phyloP scores from a whole-genome alignment of 2,797 vertebrate genomes.

The Parauchenoglanis punctatus region DNA sequence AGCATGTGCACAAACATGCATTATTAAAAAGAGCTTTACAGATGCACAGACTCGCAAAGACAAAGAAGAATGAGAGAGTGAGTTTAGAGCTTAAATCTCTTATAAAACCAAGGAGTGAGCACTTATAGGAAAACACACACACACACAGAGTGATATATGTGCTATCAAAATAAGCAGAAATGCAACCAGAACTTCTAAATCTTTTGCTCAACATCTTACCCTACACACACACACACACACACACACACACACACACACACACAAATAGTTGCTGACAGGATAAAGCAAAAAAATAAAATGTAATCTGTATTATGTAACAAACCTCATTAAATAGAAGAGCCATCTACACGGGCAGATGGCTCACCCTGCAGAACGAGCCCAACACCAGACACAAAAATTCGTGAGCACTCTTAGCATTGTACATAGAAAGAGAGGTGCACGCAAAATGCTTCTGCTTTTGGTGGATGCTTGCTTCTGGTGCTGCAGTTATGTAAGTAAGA shows the following conservation, averaged over 20 bases:
- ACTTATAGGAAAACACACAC: background rate
- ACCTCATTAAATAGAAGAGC: slow-evolving; percentile 53
- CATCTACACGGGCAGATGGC: slow-evolving; percentile 47
- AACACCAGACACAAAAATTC: slow-evolving; percentile 25
- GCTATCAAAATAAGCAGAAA: too few relatives aligned
- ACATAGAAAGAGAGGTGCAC: background rate
- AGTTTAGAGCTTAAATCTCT: slow-evolving; percentile 1
- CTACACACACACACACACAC: background rate
- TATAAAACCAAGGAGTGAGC: background rate
- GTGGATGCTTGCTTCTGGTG: background rate
- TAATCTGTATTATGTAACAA: slow-evolving; percentile 56
- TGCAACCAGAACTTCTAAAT: too few relatives aligned
- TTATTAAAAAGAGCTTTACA: background rate
- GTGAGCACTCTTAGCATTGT: slow-evolving; percentile 14
- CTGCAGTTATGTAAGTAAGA: slow-evolving; percentile 15
- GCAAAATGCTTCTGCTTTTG: background rate
- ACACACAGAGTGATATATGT: too few relatives aligned
- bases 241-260: background rate
- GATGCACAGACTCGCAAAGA: background rate
- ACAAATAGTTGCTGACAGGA: slow-evolving; percentile 25
- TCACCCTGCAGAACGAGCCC: slow-evolving; percentile 42
- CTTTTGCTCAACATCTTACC: too few relatives aligned
- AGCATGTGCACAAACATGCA: background rate
- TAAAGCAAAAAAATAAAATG: slow-evolving; percentile 39
- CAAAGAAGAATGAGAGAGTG: background rate